A percentile compares a stretch with the other conserved stretches of the same genome.
phyloP scores from a whole-genome alignment of 2,888 invertebrate genomes.

The Theretra japonica region DNA sequence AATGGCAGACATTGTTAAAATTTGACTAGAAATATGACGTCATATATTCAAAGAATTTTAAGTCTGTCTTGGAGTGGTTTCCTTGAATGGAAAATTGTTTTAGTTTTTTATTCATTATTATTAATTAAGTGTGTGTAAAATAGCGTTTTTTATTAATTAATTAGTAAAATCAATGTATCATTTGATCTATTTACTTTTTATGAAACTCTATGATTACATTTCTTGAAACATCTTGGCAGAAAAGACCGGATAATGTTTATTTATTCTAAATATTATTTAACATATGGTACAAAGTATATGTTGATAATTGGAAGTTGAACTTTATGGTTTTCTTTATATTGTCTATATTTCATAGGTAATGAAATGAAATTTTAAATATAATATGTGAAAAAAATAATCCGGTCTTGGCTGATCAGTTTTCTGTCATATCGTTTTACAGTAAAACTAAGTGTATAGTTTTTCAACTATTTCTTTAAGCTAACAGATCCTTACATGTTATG shows the following conservation, averaged over 20 bases:
- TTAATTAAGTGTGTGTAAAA: conserved; percentile 12
- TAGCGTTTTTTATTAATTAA: conserved; percentile 4
- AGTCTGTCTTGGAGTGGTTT: background rate
- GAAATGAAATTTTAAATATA: background rate
- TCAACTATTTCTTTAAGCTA: conserved; percentile 34
- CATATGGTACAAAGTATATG: background rate
- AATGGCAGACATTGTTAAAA: background rate
- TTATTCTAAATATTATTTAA: background rate
- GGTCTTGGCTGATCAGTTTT: conserved; percentile 4
- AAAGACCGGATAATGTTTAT: background rate
- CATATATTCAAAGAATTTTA: background rate
- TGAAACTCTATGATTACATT: background rate
- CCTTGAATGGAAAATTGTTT: background rate
- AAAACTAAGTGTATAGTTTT: conserved; percentile 30
- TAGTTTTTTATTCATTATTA: background rate
- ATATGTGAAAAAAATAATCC: background rate
- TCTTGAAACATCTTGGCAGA: background rate
- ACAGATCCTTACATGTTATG: conserved; percentile 34
- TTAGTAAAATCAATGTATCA: conserved; percentile 5
- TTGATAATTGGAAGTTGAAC: background rate
- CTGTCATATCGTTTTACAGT: conserved; percentile 27
- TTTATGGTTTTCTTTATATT: too few species aligned
- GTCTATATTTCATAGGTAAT: too few species aligned
- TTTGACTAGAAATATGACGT: too few species aligned
- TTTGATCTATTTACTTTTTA: conserved; percentile 15